These are phyloP conservation scores for Channallabes apus DNA, from an alignment of 2,797 vertebrate species.

Conservation along the genomic window DNA sequence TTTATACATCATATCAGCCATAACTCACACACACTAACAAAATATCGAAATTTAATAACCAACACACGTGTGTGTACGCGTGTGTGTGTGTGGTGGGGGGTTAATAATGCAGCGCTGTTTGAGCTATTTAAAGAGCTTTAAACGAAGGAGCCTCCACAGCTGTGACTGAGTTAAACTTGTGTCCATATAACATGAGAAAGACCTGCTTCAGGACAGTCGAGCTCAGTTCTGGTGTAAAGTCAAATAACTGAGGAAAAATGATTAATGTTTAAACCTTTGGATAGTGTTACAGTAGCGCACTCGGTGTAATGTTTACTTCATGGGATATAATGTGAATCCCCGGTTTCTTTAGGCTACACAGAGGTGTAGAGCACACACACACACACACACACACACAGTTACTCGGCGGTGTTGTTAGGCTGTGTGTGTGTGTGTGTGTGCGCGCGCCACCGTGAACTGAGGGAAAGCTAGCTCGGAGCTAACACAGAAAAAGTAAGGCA, in stretches of 20 bases:
- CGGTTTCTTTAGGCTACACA: neutral
- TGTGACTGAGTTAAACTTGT: conserved; percentile 44
- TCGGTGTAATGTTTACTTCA: neutral
- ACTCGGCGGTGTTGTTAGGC: conserved; percentile 20
- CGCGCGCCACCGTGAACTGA: conserved; percentile 67
- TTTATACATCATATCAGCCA: neutral
- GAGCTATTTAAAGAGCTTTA: conserved; percentile 3
- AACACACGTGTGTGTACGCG: neutral
- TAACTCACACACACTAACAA: neutral
- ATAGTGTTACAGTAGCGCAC: neutral
- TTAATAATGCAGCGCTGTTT: neutral
- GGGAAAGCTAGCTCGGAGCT: conserved; percentile 69
- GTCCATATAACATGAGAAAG: conserved; percentile 32
- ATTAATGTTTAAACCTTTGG: neutral
- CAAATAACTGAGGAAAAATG: neutral
- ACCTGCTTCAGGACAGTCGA: conserved; percentile 5
- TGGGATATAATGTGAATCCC: neutral
- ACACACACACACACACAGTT: conserved; percentile 5
- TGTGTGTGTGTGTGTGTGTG: conserved; percentile 23
- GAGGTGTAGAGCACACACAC: conserved; percentile 31
- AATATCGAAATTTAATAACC: neutral
- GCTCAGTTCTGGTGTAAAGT: conserved; percentile 31
- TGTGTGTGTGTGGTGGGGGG: neutral
- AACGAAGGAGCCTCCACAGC: conserved; percentile 17
- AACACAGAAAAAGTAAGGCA: conserved; percentile 72